phyloP scores from a whole-genome alignment of 2,113 vertebrate species.

The Peromyscus polionotus region DNA sequence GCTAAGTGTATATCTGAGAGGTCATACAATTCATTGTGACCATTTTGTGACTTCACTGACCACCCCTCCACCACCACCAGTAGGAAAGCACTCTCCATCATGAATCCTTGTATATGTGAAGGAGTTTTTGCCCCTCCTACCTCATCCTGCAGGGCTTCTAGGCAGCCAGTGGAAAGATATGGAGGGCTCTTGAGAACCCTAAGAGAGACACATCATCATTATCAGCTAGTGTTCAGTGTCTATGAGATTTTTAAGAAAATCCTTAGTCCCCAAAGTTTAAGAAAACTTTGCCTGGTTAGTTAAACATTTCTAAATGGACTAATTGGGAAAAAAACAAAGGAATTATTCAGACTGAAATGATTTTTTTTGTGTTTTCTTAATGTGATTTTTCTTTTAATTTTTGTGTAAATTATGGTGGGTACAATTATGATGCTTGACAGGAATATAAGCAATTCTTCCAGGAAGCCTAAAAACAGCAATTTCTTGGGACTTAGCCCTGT shows the following conservation, averaged over 20 bases:
- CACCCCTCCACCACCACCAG: too few relatives aligned
- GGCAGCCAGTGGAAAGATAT: background rate
- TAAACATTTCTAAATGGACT: background rate
- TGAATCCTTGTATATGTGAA: background rate
- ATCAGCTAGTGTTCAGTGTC: background rate
- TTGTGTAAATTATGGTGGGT: background rate
- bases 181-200: background rate
- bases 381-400: background rate
- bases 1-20: background rate
- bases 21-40: background rate
- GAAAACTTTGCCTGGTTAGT: slow-evolving; percentile 10
- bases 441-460: background rate
- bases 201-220: background rate
- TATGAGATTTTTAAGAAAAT: slow-evolving; percentile 37
- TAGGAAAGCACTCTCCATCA: background rate
- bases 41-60: background rate
- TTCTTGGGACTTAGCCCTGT: background rate
- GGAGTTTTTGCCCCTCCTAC: background rate
- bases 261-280: background rate
- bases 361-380: slow-evolving; percentile 26
- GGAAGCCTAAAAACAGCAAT: background rate
- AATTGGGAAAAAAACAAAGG: background rate
- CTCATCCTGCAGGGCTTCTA: background rate
- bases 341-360: background rate
- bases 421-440: background rate